Evolutionary conservation across 1,140 invertebrate genomes (phyloP), one percentile per base, ranked within the genome.

Genomic region (Ladona fulva): DNA sequence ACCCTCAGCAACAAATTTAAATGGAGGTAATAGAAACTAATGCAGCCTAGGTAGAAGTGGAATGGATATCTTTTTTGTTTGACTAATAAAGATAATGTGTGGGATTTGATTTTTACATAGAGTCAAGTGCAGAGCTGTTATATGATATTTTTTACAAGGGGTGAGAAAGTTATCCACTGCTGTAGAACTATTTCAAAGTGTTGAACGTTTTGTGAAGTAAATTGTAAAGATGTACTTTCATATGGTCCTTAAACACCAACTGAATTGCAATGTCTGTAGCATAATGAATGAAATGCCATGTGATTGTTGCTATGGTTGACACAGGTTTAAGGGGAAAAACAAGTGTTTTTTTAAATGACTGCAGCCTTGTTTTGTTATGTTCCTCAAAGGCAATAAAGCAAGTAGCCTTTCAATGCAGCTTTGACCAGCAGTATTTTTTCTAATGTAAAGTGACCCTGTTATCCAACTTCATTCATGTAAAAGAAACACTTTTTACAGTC

Each of bases 161-260:
- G 52, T 66, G 52, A 66, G 52, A 22, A 66, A 66, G 52, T 66
- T 66, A 66, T 66, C n/a, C 52, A 66, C 52, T 66, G 52, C 52
- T 66, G 52, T 66, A 66, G 52, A 66, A 66, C 52, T 66, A 66
- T 66, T 66, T 66, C 52, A 66, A 66, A 66, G 52, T 66, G 52
- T 66, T 22, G n/a, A 66, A 66, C 3, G 52, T 66, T 66, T 66
- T 66, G 52, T 66, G 52, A 66, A 66, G n/a, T 66, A 66, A 66
- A 66, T 66, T 66, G 52, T 66, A 66, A 66, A 66, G 52, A 66
- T 66, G 52, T 66, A 66, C 52, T 66, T 66, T 66, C 52, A 66
- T 66, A 66, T 66, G 52, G 52, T 66, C n/a, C 52, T 66, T 22
- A 66, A 66, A 66, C 52, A 66, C 52, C 52, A 66, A 66, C 52